A percentile compares a stretch with the other conserved stretches of the same genome.
These are phyloP conservation scores for Sebastes diploproa DNA, from an alignment of 2,797 vertebrate species.

Conservation along the genomic window DNA sequence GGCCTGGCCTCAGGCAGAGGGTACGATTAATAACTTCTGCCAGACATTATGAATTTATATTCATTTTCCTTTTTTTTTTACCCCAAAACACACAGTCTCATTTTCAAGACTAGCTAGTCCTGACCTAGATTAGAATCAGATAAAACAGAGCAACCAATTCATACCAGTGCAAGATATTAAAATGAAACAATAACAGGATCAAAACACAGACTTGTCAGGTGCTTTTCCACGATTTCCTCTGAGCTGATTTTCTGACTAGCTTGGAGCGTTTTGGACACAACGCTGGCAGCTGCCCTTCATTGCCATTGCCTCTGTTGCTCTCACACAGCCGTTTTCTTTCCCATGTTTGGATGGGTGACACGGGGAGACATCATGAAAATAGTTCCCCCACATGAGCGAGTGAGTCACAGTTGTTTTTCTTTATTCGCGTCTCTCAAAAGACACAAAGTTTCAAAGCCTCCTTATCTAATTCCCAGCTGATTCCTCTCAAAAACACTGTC, in stretches of 20 bases:
- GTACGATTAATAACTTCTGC: conserved; percentile 15
- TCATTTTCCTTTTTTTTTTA: background rate
- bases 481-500: conserved; percentile 34
- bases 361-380: conserved; percentile 50
- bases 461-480: conserved; percentile 66
- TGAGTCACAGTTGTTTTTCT: conserved; percentile 62
- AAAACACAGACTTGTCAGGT: conserved; percentile 14
- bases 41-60: background rate
- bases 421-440: conserved; percentile 50
- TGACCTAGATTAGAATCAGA: conserved; percentile 16
- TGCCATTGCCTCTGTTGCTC: conserved; percentile 20
- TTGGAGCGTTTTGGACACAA: conserved; percentile 31
- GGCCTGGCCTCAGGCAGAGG: background rate
- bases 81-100: background rate
- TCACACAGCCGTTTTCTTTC: conserved; percentile 18
- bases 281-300: conserved; percentile 22
- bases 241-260: conserved; percentile 20
- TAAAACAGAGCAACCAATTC: background rate
- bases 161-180: background rate
- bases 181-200: background rate
- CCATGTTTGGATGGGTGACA: conserved; percentile 44
- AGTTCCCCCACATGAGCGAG: conserved; percentile 41
- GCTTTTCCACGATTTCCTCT: conserved; percentile 8
- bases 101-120: conserved; percentile 3
- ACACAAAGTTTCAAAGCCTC: conserved; percentile 60